Percentiles rank a stretch among this genome's conserved stretches.
These are phyloP conservation scores for Sthenelais limicola DNA, from an alignment of 2,888 invertebrate species.

Conservation along the genomic window DNA sequence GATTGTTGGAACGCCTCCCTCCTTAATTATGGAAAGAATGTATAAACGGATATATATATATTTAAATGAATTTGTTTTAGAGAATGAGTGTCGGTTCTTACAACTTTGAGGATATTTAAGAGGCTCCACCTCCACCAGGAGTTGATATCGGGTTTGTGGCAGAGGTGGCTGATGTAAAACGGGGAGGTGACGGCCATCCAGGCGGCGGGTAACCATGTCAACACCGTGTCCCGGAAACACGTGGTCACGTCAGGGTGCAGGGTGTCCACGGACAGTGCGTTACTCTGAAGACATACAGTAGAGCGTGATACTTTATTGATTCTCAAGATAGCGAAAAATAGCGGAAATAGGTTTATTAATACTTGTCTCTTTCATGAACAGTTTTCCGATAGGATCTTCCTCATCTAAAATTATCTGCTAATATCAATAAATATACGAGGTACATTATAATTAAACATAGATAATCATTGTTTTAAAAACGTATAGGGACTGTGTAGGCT, in stretches of 20 bases:
- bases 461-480: too few species aligned
- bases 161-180: slow-evolving; percentile 6
- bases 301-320: neutral
- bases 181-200: slow-evolving; percentile 6
- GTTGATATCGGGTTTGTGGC: neutral
- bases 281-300: too few species aligned
- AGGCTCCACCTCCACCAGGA: slow-evolving; percentile 10
- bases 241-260: slow-evolving; percentile 19
- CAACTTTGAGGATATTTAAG: slow-evolving; percentile 22
- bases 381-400: too few species aligned
- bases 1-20: too few species aligned
- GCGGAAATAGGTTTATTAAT: neutral
- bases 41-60: too few species aligned
- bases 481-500: too few species aligned
- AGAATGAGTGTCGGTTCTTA: too few species aligned
- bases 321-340: neutral
- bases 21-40: too few species aligned
- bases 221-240: slow-evolving; percentile 12
- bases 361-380: neutral
- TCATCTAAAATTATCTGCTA: too few species aligned
- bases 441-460: too few species aligned
- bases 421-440: too few species aligned
- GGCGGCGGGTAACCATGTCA: slow-evolving; percentile 2
- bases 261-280: slow-evolving; percentile 4
- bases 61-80: too few species aligned